Evolutionary conservation across 1,140 invertebrate genomes (phyloP), one percentile per base, ranked within the genome.

Genomic region (Drosophila subobscura): DNA sequence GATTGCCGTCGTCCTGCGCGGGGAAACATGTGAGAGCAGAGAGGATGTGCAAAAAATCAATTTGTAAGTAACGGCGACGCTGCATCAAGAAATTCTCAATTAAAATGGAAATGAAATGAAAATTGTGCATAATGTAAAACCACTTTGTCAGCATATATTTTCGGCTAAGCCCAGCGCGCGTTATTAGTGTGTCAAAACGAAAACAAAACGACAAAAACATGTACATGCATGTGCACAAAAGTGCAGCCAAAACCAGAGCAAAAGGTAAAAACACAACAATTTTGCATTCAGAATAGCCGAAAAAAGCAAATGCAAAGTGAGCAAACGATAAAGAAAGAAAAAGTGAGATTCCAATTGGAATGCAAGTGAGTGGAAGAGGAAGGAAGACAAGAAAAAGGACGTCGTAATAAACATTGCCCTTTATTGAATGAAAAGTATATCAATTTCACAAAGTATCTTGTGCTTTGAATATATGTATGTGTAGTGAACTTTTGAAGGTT

Each of bases 1-100:
- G 55, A 27, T 45, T 23, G 40, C 49, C 25, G 51, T 66, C 55
- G 75, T 83, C 79, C 79, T 78, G 63, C 56, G 56, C 12, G 49
- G 47, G 23, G 41, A 64, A 58, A 61, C 46, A 75, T 75, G 77
- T 27, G 45, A 61, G 59, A 29, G 53, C 59, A 46, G 47, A 61
- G 58, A 33, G 54, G 66, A 46, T 84, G 79, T 84, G 79, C 79
- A 65, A 81, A 83, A 83, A 83, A 83, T 83, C 79, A 83, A 83
- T 83, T 70, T 75, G 79, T 83, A 83, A 84, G 79, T 84, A 78
- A 46, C 29, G 51, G 29, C 61, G 42, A 6, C 51, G 49, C 56
- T 61, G 8, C 40, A 55, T 33, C 57, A 16, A 10, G n/a, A 42
- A 8, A 58, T 41, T 16, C 16, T 41, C 33, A 37, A 37, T 33